Conservation (phyloP, 2,113 vertebrate species). For the Fukomys damarensis region DNA sequence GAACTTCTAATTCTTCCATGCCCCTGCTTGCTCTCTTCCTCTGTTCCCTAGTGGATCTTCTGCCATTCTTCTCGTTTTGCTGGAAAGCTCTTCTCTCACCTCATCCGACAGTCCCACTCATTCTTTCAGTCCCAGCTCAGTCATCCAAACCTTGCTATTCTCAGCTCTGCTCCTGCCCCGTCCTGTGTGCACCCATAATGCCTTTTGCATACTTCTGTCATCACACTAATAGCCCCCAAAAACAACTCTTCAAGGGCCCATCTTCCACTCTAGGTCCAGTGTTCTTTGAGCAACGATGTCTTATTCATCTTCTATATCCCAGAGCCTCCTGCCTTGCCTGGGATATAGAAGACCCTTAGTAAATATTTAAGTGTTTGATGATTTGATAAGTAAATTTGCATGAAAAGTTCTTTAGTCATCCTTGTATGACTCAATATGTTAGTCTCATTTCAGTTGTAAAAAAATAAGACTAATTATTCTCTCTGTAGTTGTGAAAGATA, state of each 20-base stretch:
- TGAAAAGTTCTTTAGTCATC: background rate
- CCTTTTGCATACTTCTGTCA: background rate
- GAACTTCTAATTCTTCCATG: background rate
- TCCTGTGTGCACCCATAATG: background rate
- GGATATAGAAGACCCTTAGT: background rate
- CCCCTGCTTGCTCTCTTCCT: background rate
- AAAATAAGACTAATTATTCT: background rate
- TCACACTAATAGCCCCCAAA: background rate
- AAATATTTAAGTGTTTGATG: constrained; percentile 14
- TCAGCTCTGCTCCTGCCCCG: background rate
- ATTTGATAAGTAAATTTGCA: background rate
- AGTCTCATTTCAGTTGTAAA: constrained; percentile 7
- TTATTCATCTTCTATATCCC: background rate
- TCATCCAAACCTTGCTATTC: background rate
- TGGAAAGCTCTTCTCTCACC: background rate
- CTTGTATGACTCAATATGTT: background rate
- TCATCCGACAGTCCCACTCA: background rate
- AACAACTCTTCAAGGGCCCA: background rate
- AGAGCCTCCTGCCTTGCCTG: background rate
- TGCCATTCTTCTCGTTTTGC: background rate
- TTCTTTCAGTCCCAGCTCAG: background rate
- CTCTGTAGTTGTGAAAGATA: background rate
- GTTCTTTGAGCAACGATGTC: background rate
- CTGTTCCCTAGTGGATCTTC: background rate
- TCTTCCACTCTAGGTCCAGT: background rate